These are phyloP conservation scores for Drosophila insularis DNA, from an alignment of 1,140 invertebrate species.

Conservation along the genomic window DNA sequence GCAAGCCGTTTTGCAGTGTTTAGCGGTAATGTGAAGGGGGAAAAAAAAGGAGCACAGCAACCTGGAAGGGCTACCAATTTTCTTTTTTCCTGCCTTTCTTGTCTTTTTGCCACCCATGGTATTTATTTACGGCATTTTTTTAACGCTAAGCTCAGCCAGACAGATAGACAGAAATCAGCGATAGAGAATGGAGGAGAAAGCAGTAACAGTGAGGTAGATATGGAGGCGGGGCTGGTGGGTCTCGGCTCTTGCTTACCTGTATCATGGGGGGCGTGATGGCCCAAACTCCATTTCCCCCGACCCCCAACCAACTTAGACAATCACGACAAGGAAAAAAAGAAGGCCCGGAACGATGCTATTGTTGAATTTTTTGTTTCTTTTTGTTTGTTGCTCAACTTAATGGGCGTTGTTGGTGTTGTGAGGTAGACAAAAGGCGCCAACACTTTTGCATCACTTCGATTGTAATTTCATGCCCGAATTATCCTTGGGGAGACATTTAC, in stretches of 20 bases:
- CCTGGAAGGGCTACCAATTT: not conserved
- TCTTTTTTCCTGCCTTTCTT: not conserved
- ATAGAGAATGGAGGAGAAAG: not conserved
- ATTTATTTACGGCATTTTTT: conserved; percentile 60
- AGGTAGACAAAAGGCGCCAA: conserved; percentile 65
- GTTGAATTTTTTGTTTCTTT: conserved; percentile 25
- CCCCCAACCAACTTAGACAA: not conserved
- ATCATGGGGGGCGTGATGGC: not conserved
- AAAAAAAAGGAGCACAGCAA: not conserved
- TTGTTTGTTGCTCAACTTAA: conserved; percentile 50
- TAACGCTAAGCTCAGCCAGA: conserved; percentile 8
- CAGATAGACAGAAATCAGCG: conserved; percentile 8
- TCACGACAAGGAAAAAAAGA: not conserved
- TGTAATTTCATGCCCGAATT: conserved; percentile 79
- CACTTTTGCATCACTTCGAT: conserved; percentile 73
- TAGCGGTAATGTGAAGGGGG: not conserved
- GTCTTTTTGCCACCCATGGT: conserved; percentile 25
- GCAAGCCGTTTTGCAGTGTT: not conserved
- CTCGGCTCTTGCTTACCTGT: not conserved
- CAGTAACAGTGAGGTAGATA: too few species aligned
- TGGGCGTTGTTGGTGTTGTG: conserved; percentile 43
- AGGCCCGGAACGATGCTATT: conserved; percentile 33
- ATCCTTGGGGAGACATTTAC: conserved; percentile 76
- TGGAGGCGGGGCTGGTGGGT: not conserved
- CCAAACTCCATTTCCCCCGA: not conserved